Evolutionary conservation across 2,113 vertebrate genomes (phyloP).

Genomic region (Cynopterus brachyotis): DNA sequence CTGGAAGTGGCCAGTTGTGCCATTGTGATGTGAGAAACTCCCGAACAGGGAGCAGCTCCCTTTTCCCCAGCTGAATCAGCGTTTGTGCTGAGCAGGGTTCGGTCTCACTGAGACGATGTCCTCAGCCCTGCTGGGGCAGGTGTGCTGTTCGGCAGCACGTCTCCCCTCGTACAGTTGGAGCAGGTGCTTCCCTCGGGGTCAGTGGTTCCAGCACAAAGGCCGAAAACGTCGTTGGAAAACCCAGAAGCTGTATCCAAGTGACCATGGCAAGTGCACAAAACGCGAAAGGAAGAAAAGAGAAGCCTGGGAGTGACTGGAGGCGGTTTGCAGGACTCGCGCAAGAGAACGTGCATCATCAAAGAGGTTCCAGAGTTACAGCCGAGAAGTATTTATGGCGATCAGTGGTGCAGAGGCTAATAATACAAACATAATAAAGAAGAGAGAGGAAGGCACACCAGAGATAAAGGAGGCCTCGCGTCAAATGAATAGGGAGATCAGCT

Average conservation of each 20-base stretch:
- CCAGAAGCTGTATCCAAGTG: background rate
- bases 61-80: fast-evolving
- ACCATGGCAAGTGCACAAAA: background rate
- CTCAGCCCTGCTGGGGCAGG: fast-evolving
- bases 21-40: background rate
- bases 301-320: conserved; percentile 8
- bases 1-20: background rate
- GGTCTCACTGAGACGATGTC: background rate
- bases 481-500: conserved; percentile 52
- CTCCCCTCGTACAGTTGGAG: background rate
- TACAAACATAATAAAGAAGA: conserved; percentile 65
- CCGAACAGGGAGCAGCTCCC: fast-evolving
- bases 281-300: background rate
- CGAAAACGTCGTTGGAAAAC: background rate
- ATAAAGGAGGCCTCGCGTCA: conserved; percentile 36
- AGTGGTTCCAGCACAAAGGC: background rate
- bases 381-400: conserved; percentile 65
- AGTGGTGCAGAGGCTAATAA: conserved; percentile 55
- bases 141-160: background rate
- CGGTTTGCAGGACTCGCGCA: background rate
- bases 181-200: background rate
- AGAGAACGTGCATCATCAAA: conserved; percentile 48
- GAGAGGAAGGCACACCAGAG: conserved; percentile 46
- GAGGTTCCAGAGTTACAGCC: conserved; percentile 38
- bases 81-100: background rate